Conservation (phyloP, 2,113 vertebrate species). For the Xiphophorus hellerii region DNA sequence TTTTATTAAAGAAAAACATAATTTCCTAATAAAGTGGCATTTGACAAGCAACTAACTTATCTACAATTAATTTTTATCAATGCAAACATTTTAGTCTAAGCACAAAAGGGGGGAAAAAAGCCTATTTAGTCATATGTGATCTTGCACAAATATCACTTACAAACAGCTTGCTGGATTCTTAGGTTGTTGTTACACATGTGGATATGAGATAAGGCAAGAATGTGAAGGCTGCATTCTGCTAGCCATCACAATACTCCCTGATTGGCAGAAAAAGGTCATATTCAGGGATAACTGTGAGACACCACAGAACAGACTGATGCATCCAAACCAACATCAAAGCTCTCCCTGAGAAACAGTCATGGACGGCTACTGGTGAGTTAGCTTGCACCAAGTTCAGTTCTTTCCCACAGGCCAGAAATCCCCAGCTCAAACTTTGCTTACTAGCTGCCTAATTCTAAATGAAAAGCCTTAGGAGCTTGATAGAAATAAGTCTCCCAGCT, state of each 20-base stretch:
- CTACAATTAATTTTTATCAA: not conserved
- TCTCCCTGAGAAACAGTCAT: conserved; percentile 55
- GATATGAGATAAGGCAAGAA: conserved; percentile 45
- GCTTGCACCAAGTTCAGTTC: conserved; percentile 28
- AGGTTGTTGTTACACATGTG: conserved; percentile 25
- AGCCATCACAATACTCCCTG: conserved; percentile 52
- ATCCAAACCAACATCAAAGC: conserved; percentile 28
- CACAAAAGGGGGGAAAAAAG: too few species aligned
- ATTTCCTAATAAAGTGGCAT: not conserved
- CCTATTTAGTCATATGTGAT: not conserved
- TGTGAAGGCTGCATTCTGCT: conserved; percentile 47
- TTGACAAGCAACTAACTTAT: not conserved
- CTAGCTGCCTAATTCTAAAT: conserved; percentile 65
- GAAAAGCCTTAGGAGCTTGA: conserved; percentile 44
- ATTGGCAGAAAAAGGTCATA: conserved; percentile 32
- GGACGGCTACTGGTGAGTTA: conserved; percentile 41
- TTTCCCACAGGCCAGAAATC: conserved; percentile 70
- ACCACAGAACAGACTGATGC: conserved; percentile 32
- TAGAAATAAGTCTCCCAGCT: conserved; percentile 48
- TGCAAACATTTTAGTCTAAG: not conserved
- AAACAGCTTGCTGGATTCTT: not conserved
- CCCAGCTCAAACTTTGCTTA: conserved; percentile 72
- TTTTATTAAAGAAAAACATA: too few species aligned
- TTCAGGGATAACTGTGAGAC: conserved; percentile 50
- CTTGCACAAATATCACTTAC: not conserved